These are phyloP conservation scores for Plagodis pulveraria DNA, from an alignment of 2,888 invertebrate species.

Conservation along the genomic window DNA sequence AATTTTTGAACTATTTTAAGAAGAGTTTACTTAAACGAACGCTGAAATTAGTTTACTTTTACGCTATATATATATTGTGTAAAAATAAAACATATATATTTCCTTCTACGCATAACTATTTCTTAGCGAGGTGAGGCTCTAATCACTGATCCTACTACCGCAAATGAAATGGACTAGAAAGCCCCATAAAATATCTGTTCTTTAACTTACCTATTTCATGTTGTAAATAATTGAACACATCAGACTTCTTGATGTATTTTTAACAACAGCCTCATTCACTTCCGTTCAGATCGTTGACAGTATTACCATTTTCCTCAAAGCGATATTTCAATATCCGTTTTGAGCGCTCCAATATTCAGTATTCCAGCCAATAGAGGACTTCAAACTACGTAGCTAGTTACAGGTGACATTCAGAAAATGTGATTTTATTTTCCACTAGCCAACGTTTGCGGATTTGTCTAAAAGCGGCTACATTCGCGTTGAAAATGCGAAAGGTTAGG, in stretches of 20 bases:
- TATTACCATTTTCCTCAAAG: conserved; percentile 13
- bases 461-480: background rate
- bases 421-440: background rate
- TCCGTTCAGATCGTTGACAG: conserved; percentile 8
- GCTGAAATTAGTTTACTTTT: too few relatives aligned
- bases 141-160: too few relatives aligned
- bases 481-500: background rate
- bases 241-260: conserved; percentile 1
- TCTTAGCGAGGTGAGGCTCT: too few relatives aligned
- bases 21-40: too few relatives aligned
- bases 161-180: too few relatives aligned
- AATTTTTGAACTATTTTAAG: too few relatives aligned
- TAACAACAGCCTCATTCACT: background rate
- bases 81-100: too few relatives aligned
- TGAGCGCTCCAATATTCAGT: conserved; percentile 9
- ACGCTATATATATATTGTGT: too few relatives aligned
- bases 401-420: background rate
- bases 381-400: background rate
- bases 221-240: background rate
- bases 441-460: background rate
- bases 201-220: too few relatives aligned
- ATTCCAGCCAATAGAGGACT: conserved; percentile 8
- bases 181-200: too few relatives aligned
- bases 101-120: too few relatives aligned
- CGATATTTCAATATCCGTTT: conserved; percentile 36